Evolutionary conservation across 1,140 invertebrate genomes (phyloP).

Genomic region (Helicoverpa armigera): DNA sequence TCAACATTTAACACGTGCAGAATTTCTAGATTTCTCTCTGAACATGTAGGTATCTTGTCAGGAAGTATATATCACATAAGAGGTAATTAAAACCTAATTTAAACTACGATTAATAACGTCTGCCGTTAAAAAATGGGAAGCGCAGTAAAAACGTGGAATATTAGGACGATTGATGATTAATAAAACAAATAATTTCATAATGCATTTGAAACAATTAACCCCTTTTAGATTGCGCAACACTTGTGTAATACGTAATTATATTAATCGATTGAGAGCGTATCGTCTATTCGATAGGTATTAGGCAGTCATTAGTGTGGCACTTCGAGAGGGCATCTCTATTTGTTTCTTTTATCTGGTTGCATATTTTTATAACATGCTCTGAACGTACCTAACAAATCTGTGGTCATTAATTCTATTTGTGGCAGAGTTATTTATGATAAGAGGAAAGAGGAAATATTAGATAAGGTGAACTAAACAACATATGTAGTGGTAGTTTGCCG

Average conservation of each 20-base stretch:
- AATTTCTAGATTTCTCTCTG: background rate
- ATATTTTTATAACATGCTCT: background rate
- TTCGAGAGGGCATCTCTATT: background rate
- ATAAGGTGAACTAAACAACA: background rate
- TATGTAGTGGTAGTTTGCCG: background rate
- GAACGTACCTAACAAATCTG: background rate
- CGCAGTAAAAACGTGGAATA: background rate
- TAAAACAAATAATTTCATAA: conserved; percentile 15
- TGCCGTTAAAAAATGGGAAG: background rate
- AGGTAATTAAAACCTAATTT: background rate
- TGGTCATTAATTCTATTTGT: background rate
- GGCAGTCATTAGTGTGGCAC: background rate
- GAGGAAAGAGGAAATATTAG: background rate
- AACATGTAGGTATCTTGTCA: background rate
- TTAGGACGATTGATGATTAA: background rate
- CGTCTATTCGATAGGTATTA: background rate
- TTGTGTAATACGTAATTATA: background rate
- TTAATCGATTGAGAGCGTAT: background rate
- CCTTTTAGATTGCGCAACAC: background rate
- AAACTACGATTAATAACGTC: background rate
- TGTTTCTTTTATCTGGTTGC: background rate
- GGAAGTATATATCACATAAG: background rate
- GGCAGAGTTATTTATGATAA: background rate
- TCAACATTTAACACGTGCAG: background rate
- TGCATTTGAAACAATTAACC: conserved; percentile 7